Percentiles rank a stretch among this genome's conserved stretches.
These are phyloP conservation scores for Emys orbicularis DNA, from an alignment of 2,797 vertebrate genomes.

Conservation along the genomic window DNA sequence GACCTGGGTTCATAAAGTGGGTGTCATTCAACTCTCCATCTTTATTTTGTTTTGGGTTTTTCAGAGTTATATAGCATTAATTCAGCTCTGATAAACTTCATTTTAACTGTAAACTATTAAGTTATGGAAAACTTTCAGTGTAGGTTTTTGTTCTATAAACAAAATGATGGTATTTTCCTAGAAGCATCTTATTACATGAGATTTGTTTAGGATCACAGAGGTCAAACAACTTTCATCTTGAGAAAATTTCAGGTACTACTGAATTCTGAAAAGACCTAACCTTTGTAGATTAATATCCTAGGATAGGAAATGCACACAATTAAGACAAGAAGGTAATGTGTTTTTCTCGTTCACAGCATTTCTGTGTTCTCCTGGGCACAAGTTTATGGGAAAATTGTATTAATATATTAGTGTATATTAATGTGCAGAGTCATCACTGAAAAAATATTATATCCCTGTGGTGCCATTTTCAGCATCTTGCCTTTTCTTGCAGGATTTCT, in stretches of 20 bases:
- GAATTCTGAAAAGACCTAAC: constrained; percentile 39
- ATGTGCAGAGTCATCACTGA: constrained; percentile 67
- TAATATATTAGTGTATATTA: constrained; percentile 53
- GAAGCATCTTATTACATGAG: constrained; percentile 36
- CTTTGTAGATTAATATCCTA: constrained; percentile 12
- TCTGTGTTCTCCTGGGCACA: constrained; percentile 59
- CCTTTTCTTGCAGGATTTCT: constrained; percentile 60
- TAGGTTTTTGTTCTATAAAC: neutral
- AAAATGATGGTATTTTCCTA: neutral
- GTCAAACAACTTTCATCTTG: constrained; percentile 35
- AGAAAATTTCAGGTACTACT: neutral
- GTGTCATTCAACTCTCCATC: constrained; percentile 35
- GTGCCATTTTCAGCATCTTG: constrained; percentile 70
- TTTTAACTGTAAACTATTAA: constrained; percentile 42
- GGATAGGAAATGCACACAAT: neutral
- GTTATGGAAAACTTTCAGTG: constrained; percentile 1
- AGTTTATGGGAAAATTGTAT: constrained; percentile 54
- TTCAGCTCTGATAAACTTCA: neutral
- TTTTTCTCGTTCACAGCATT: neutral
- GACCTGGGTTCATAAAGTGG: neutral
- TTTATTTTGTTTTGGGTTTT: constrained; percentile 42
- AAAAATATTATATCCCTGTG: constrained; percentile 51
- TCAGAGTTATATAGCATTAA: constrained; percentile 40
- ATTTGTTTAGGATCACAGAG: neutral
- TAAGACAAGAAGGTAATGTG: neutral